phyloP scores from a whole-genome alignment of 2,888 invertebrate genomes.

The Calameuta pallipes region DNA sequence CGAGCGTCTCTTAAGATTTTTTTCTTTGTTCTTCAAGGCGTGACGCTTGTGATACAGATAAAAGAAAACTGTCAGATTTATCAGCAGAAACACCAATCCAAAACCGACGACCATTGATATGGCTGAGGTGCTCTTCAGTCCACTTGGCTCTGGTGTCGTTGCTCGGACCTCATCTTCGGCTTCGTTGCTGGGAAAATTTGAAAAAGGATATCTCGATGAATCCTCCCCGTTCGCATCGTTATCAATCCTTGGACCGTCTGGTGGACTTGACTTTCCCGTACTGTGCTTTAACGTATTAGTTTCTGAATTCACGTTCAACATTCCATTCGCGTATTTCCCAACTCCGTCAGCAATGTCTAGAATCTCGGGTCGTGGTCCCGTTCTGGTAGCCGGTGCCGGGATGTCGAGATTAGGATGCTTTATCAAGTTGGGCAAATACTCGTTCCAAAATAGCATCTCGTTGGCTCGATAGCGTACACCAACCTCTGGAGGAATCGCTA shows the following conservation, averaged over 20 bases:
- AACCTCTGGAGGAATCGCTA: slow-evolving; percentile 82
- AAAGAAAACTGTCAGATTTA: slow-evolving; percentile 79
- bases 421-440: slow-evolving; percentile 80
- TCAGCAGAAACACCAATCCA: slow-evolving; percentile 77
- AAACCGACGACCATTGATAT: slow-evolving; percentile 66
- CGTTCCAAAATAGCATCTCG: slow-evolving; percentile 87
- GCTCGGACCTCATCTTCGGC: slow-evolving; percentile 32
- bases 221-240: neutral
- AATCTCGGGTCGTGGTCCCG: slow-evolving; percentile 49
- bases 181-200: slow-evolving; percentile 21
- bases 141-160: slow-evolving; percentile 67
- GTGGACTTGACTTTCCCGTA: neutral
- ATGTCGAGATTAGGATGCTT: slow-evolving; percentile 62
- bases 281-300: neutral
- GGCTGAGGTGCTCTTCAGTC: slow-evolving; percentile 53
- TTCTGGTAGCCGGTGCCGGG: slow-evolving; percentile 27
- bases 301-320: slow-evolving; percentile 35
- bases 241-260: neutral
- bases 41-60: slow-evolving; percentile 77
- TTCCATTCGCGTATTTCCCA: slow-evolving; percentile 48
- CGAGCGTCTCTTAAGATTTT: slow-evolving; percentile 65
- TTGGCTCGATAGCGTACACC: slow-evolving; percentile 81
- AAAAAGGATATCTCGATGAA: neutral
- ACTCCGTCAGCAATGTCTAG: slow-evolving; percentile 51
- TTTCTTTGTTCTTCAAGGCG: slow-evolving; percentile 69